Base-by-base conservation (phyloP, 1,140 invertebrate species). In the Rhizoglyphus robini region DNA sequence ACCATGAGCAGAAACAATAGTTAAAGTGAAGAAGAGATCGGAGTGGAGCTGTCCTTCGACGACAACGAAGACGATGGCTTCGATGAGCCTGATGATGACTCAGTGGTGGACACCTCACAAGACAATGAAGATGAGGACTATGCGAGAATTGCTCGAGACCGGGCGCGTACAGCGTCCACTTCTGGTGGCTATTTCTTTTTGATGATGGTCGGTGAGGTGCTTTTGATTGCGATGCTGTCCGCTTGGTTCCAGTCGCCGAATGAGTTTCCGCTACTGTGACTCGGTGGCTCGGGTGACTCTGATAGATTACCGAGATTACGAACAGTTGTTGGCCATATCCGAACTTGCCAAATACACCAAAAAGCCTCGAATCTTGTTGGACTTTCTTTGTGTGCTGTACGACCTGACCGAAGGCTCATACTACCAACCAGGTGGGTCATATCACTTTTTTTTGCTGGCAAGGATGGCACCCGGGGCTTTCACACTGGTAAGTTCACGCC, bases 401-500 rank as follows among this genome's bases (percentile, higher is more conserved):
- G 67, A 73, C 65, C 69, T 72, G 2, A 57, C 66, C 58, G 67
- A 69, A 62, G 69, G 64, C 0, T 63, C 69, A 51, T 69, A 73
- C 66, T 73, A 96, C 77, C 85, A 83, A 30, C 58, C 58, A 46
- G 88, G 84, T 61, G 82, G 83, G 68, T 79, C 82, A 8, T 84
- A 83, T 72, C 68, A 73, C 34, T 77, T 76, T 68, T n/a, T n/a
- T 70, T 79, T 77, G 15, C 69, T 88, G 90, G 88, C 27, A 81
- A 83, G 65, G 93, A 96, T 83, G 91, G 84, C 11, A 88, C 89
- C 5, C 79, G 87, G 73, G 86, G 88, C 13, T 94, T 92, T 77
- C 82, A 96, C n/a, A 90, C 86, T 54, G 93, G 93, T 8, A 82
- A 95, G 71, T 96, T 96, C 73, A 81, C 82, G 51, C 79, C 83